phyloP scores from a whole-genome alignment of 2,797 vertebrate genomes.

The Pyrrhura leucotis region DNA sequence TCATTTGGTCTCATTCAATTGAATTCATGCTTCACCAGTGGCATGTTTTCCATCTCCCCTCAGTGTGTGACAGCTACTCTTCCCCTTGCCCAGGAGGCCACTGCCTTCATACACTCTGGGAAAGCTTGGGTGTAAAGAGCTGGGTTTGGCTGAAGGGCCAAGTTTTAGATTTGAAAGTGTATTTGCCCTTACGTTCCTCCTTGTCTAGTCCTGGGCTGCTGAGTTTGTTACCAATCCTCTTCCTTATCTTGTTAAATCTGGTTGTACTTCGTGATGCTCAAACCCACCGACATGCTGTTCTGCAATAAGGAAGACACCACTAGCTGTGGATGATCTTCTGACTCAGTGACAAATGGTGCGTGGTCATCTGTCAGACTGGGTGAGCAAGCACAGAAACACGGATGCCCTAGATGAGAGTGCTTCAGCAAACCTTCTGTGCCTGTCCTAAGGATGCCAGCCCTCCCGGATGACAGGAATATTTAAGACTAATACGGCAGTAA shows the following conservation, averaged over 20 bases:
- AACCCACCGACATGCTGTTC: background rate
- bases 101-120: background rate
- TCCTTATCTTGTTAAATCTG: background rate
- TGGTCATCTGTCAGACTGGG: background rate
- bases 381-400: background rate
- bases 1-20: background rate
- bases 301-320: fast-evolving
- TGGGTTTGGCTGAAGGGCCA: background rate
- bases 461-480: background rate
- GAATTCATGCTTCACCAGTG: too few species aligned
- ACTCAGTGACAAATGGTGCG: fast-evolving
- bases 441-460: background rate
- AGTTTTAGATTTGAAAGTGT: background rate
- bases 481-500: background rate
- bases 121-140: background rate
- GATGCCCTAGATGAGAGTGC: background rate
- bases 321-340: background rate
- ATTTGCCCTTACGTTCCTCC: background rate
- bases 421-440: background rate
- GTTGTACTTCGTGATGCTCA: background rate
- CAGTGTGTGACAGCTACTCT: background rate
- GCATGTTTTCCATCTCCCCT: background rate
- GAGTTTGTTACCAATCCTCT: background rate
- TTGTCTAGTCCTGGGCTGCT: background rate
- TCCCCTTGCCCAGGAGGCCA: background rate